Evolutionary conservation across 2,888 invertebrate species (phyloP).

Genomic region (Campoplex capitator): DNA sequence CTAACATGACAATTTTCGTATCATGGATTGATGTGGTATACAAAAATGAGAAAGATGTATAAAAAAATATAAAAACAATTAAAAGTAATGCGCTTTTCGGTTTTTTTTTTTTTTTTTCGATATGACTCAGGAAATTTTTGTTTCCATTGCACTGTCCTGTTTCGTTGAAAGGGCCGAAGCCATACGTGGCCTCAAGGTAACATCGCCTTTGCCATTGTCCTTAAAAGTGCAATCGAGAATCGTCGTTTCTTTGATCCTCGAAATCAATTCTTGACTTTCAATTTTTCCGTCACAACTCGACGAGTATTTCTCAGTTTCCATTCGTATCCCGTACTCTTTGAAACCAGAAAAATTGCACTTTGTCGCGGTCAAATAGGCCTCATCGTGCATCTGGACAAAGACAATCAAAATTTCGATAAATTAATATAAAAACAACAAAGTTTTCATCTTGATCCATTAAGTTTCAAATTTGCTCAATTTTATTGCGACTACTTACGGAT

Average conservation of each 20-base stretch:
- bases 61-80: background rate
- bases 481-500: too few species aligned
- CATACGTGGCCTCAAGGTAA: slow-evolving; percentile 74
- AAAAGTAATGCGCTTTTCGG: background rate
- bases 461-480: too few species aligned
- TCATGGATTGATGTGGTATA: background rate
- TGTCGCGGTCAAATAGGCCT: slow-evolving; percentile 81
- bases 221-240: slow-evolving; percentile 79
- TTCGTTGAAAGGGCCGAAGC: slow-evolving; percentile 71
- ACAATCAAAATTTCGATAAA: slow-evolving; percentile 10
- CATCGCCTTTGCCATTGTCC: slow-evolving; percentile 78
- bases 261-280: slow-evolving; percentile 77
- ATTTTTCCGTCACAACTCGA: slow-evolving; percentile 72
- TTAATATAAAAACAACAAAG: too few species aligned
- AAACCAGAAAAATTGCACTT: slow-evolving; percentile 84
- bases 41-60: slow-evolving; percentile 5
- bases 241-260: slow-evolving; percentile 74
- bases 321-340: slow-evolving; percentile 85
- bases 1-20: background rate
- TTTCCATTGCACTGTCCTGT: slow-evolving; percentile 71
- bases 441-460: too few species aligned
- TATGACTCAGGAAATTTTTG: slow-evolving; percentile 71
- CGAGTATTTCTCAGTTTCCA: slow-evolving; percentile 84
- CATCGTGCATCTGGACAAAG: slow-evolving; percentile 84
- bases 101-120: slow-evolving; percentile 23